phyloP scores from a whole-genome alignment of 2,888 invertebrate species.

The Idaea aversata region DNA sequence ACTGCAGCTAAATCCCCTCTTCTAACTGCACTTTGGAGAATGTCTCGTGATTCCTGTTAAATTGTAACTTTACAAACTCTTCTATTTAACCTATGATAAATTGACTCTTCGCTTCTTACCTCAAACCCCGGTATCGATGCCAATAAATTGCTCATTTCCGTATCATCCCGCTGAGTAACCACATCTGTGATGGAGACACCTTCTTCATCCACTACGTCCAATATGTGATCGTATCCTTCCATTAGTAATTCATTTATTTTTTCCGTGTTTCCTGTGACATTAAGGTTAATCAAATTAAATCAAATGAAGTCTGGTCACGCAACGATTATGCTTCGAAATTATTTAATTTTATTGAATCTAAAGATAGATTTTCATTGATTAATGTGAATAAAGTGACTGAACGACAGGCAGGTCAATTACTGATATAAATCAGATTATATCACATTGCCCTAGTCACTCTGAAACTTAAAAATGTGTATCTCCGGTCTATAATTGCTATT shows the following conservation, averaged over 20 bases:
- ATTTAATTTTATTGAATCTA: too few relatives aligned
- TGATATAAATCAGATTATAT: too few relatives aligned
- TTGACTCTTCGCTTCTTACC: slow-evolving; percentile 63
- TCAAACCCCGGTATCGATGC: slow-evolving; percentile 87
- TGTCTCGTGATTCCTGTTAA: slow-evolving; percentile 86
- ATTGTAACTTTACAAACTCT: neutral
- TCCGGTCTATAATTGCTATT: neutral
- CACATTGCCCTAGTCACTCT: too few relatives aligned
- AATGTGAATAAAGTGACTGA: too few relatives aligned
- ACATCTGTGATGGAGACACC: slow-evolving; percentile 85
- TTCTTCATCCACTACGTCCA: slow-evolving; percentile 88
- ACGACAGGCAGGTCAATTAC: too few relatives aligned
- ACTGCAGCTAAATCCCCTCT: slow-evolving; percentile 82
- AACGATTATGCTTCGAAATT: neutral
- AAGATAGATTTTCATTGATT: too few relatives aligned
- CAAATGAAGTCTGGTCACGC: neutral
- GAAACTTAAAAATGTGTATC: too few relatives aligned
- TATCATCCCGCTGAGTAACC: slow-evolving; percentile 83
- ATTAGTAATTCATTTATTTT: slow-evolving; percentile 82
- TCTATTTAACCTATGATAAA: neutral
- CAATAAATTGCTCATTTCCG: slow-evolving; percentile 84
- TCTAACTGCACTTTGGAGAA: slow-evolving; percentile 86
- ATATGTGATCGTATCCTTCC: slow-evolving; percentile 93
- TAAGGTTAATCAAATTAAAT: slow-evolving; percentile 5
- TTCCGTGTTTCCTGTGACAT: slow-evolving; percentile 58